Conservation (phyloP, 2,113 vertebrate genomes). For the Gobius niger region DNA sequence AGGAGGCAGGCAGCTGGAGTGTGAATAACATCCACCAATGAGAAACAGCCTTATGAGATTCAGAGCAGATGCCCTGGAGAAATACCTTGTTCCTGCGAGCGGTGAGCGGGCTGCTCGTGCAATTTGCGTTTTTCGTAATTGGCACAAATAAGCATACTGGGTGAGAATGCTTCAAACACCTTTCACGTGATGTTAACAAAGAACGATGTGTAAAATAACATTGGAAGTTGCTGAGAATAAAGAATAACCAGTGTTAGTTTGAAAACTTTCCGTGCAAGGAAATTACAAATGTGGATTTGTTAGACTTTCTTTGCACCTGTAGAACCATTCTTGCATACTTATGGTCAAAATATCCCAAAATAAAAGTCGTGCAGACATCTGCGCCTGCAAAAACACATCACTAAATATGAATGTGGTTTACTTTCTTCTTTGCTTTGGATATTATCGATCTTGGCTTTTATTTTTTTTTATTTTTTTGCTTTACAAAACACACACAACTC, state of each 20-base stretch:
- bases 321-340: no score
- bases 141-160: constrained; percentile 26
- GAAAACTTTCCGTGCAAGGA: neutral
- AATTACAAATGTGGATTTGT: neutral
- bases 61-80: constrained; percentile 26
- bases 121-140: constrained; percentile 37
- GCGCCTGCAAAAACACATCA: no score
- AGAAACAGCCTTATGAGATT: constrained; percentile 25
- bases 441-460: no score
- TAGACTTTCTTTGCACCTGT: no score
- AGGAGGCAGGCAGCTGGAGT: constrained; percentile 34
- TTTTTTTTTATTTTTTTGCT: no score
- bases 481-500: no score
- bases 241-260: neutral
- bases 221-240: neutral
- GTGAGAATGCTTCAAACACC: neutral
- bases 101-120: neutral
- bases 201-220: neutral
- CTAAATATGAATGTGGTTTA: no score
- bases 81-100: constrained; percentile 21
- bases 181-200: neutral
- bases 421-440: no score
- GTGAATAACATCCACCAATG: constrained; percentile 39
- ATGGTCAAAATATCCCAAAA: no score
- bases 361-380: no score